These are phyloP conservation scores for Tinea trinotella DNA, from an alignment of 2,888 invertebrate species.

Conservation along the genomic window DNA sequence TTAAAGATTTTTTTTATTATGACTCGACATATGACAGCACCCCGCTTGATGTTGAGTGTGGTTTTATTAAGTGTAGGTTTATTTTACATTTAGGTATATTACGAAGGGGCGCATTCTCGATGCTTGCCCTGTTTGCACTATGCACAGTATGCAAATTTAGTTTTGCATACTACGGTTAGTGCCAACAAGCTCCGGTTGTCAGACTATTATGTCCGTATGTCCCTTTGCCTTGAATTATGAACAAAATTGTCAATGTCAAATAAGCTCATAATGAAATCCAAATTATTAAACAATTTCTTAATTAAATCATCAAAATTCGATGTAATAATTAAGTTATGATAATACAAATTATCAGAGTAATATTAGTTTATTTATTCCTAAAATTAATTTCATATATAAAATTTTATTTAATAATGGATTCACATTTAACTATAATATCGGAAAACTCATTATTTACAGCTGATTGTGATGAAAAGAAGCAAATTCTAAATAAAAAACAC, in stretches of 20 bases:
- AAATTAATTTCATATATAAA: background rate
- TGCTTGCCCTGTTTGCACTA: too few relatives aligned
- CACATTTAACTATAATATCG: constrained; percentile 30
- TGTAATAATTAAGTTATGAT: background rate
- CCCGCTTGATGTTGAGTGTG: too few relatives aligned
- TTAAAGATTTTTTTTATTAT: too few relatives aligned
- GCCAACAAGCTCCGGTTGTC: too few relatives aligned
- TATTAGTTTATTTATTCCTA: background rate
- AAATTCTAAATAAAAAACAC: constrained; percentile 63
- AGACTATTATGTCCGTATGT: too few relatives aligned
- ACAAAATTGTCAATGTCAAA: constrained; percentile 5
- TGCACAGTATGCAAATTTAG: too few relatives aligned
- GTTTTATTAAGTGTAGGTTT: too few relatives aligned
- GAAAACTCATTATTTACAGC: too few relatives aligned
- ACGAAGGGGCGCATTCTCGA: too few relatives aligned
- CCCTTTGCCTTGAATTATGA: background rate
- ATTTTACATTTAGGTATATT: too few relatives aligned
- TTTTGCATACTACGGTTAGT: too few relatives aligned
- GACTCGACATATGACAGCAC: too few relatives aligned
- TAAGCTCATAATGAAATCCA: background rate
- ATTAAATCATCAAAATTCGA: background rate
- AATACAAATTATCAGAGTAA: background rate
- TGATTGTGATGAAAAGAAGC: constrained; percentile 46
- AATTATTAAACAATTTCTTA: background rate
- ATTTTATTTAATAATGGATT: background rate